Conservation (phyloP, 2,888 invertebrate genomes). For the Hirtodrosophila cameraria region DNA sequence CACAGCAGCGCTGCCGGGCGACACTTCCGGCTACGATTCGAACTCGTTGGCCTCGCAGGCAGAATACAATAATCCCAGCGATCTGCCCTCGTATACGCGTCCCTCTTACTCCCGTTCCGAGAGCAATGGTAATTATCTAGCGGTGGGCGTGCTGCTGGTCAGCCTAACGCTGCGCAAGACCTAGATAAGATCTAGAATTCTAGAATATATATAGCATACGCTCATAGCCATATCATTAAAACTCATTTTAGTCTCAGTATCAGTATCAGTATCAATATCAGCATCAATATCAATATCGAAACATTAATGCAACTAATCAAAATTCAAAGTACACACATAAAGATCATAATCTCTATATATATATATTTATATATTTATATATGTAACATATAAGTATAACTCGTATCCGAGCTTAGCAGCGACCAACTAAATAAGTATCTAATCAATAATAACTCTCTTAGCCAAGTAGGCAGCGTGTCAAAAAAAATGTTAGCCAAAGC, state of each 20-base stretch:
- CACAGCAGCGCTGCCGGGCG: constrained; percentile 70
- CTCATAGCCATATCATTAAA: constrained; percentile 34
- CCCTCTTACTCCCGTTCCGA: constrained; percentile 83
- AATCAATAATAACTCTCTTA: constrained; percentile 37
- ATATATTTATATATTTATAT: constrained; percentile 12
- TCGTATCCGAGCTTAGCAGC: constrained; percentile 29
- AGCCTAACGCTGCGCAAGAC: constrained; percentile 79
- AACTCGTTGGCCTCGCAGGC: constrained; percentile 79
- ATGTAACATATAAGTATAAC: constrained; percentile 13
- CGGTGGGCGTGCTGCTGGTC: constrained; percentile 81
- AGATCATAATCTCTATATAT: constrained; percentile 11
- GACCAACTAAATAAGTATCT: constrained; percentile 34
- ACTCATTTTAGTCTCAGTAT: constrained; percentile 36
- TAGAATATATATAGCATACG: too few relatives aligned
- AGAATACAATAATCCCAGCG: constrained; percentile 76
- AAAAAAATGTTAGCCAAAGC: constrained; percentile 46
- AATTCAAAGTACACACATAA: constrained; percentile 4
- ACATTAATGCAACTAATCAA: constrained; percentile 13
- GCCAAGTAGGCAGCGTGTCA: constrained; percentile 65
- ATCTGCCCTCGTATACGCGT: constrained; percentile 80
- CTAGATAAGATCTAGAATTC: constrained; percentile 28
- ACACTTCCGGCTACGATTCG: constrained; percentile 78
- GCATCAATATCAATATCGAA: constrained; percentile 10
- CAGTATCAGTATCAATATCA: constrained; percentile 24
- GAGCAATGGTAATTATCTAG: constrained; percentile 83